These are phyloP conservation scores for Caligus rogercresseyi DNA, from an alignment of 1,140 invertebrate genomes.

Conservation along the genomic window DNA sequence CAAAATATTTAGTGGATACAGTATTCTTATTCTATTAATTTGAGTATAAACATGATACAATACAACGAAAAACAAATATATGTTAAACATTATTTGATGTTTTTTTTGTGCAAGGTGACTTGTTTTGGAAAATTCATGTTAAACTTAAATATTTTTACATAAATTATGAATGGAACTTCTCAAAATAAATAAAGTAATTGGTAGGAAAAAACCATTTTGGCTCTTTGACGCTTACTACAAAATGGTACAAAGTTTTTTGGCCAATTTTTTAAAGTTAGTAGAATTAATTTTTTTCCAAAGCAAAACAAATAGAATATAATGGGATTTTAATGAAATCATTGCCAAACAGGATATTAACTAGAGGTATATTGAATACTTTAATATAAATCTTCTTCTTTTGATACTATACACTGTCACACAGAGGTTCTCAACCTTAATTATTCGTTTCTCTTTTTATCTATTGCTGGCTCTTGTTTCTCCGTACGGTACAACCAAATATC, in stretches of 20 bases:
- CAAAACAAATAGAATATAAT: neutral
- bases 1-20: neutral
- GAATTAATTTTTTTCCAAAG: neutral
- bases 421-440: too few relatives aligned
- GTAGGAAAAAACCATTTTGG: too few relatives aligned
- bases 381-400: neutral
- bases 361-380: neutral
- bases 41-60: neutral
- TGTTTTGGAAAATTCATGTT: too few relatives aligned
- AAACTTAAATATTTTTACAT: too few relatives aligned
- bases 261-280: neutral
- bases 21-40: too few relatives aligned
- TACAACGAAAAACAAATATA: neutral
- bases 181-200: too few relatives aligned
- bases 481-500: neutral
- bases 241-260: too few relatives aligned
- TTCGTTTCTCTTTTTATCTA: too few relatives aligned
- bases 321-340: neutral
- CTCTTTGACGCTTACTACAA: neutral
- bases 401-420: neutral
- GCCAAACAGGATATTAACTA: neutral
- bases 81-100: too few relatives aligned
- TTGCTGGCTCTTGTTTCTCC: too few relatives aligned
- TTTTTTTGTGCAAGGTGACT: too few relatives aligned
- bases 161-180: too few relatives aligned